A percentile compares a stretch with the other conserved stretches of the same genome.
phyloP scores from a whole-genome alignment of 1,140 invertebrate species.

The Sweltsa coloradensis region DNA sequence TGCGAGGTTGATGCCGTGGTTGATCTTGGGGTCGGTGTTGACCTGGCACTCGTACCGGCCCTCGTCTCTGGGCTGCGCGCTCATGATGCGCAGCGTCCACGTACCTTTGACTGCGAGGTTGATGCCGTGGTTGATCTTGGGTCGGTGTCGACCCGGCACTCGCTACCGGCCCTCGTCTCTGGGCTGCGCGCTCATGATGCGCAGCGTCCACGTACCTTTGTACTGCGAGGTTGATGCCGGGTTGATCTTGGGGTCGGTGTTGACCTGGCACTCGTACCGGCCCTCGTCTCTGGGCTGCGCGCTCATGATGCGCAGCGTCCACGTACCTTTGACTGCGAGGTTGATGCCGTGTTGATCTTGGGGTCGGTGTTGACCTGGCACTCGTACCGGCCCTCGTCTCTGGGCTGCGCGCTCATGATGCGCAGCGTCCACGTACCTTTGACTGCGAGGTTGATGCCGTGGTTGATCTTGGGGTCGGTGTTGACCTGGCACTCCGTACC shows the following conservation, averaged over 20 bases:
- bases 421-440: slow-evolving; percentile 55
- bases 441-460: slow-evolving; percentile 50
- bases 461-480: slow-evolving; percentile 61
- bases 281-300: slow-evolving; percentile 50
- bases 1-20: slow-evolving; percentile 47
- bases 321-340: slow-evolving; percentile 52
- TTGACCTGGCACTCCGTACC: slow-evolving; percentile 71
- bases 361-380: slow-evolving; percentile 71
- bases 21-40: slow-evolving; percentile 66
- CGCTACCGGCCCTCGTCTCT: slow-evolving; percentile 58
- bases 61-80: slow-evolving; percentile 46
- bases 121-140: slow-evolving; percentile 56
- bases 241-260: slow-evolving; percentile 64
- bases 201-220: slow-evolving; percentile 58
- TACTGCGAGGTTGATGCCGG: too few relatives aligned
- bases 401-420: slow-evolving; percentile 44
- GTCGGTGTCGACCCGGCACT: slow-evolving; percentile 69
- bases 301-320: slow-evolving; percentile 55
- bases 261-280: slow-evolving; percentile 66
- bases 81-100: slow-evolving; percentile 55
- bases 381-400: slow-evolving; percentile 60
- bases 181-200: slow-evolving; percentile 46
- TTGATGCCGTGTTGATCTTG: slow-evolving; percentile 55
- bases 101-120: slow-evolving; percentile 50
- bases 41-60: slow-evolving; percentile 69